Evolutionary conservation across 2,888 invertebrate genomes (phyloP).

Genomic region (Crioceris asparagi): DNA sequence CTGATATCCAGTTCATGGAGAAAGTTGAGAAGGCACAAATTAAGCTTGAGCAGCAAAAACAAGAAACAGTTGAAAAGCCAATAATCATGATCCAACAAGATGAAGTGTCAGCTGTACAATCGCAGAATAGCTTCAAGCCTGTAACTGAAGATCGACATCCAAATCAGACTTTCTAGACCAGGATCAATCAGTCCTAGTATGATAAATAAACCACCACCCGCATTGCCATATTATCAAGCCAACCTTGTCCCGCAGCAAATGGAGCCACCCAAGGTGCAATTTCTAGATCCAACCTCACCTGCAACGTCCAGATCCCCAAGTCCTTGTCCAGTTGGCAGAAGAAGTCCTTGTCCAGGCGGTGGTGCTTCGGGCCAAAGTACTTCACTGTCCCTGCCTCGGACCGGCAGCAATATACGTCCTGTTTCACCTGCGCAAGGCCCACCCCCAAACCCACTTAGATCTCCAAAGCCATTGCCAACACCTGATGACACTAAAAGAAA

Average conservation of each 20-base stretch:
- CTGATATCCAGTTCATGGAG: slow-evolving; percentile 25
- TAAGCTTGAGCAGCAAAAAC: slow-evolving; percentile 15
- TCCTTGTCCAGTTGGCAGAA: slow-evolving; percentile 40
- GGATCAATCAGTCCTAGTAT: slow-evolving; percentile 59
- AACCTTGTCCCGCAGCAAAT: slow-evolving; percentile 61
- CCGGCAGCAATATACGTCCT: slow-evolving; percentile 37
- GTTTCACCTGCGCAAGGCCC: slow-evolving; percentile 64
- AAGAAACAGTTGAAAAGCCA: slow-evolving; percentile 26
- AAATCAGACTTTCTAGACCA: slow-evolving; percentile 41
- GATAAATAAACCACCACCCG: slow-evolving; percentile 63
- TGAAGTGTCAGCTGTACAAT: slow-evolving; percentile 37
- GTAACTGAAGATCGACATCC: slow-evolving; percentile 43
- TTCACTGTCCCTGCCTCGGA: slow-evolving; percentile 22
- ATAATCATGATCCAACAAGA: slow-evolving; percentile 28
- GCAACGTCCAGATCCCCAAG: slow-evolving; percentile 53
- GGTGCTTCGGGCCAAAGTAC: slow-evolving; percentile 22
- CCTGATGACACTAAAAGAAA: slow-evolving; percentile 23
- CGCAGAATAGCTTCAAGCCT: slow-evolving; percentile 46
- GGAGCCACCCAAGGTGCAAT: slow-evolving; percentile 46
- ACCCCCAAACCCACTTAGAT: slow-evolving; percentile 52
- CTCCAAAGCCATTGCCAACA: slow-evolving; percentile 26
- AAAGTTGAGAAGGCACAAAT: slow-evolving; percentile 23
- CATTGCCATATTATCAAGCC: slow-evolving; percentile 70
- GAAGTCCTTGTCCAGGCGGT: background rate
- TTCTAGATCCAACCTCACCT: slow-evolving; percentile 50